A percentile compares a stretch with the other conserved stretches of the same genome.
Conservation (phyloP, 64 coral and sea anemone species). For the Pachyseris speciosa region DNA sequence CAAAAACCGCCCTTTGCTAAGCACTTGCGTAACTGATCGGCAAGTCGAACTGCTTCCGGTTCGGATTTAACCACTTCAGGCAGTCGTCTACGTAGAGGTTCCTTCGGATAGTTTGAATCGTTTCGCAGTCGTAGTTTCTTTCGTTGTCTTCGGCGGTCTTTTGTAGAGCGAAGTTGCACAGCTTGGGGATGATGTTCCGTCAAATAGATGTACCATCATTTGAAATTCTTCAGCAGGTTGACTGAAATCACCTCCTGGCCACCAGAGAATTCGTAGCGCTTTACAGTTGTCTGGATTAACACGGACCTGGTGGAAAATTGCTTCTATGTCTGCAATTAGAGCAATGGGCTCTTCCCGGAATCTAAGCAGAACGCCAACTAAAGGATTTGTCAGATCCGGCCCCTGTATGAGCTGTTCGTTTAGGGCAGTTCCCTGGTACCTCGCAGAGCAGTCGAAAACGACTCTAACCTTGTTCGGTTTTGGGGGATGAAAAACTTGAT, state of each 20-base stretch:
- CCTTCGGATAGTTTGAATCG: neutral
- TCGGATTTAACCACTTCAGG: neutral
- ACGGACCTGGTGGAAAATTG: neutral
- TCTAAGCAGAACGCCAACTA: neutral
- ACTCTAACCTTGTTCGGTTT: neutral
- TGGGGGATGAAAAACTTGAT: slow-evolving; percentile 25
- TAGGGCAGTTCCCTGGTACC: neutral
- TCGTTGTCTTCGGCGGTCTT: too few species aligned
- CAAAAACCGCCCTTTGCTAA: neutral
- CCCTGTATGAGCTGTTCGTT: too few species aligned
- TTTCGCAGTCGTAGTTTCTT: too few species aligned
- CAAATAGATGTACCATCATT: slow-evolving; percentile 11
- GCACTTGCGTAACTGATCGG: neutral
- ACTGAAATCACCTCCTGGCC: neutral
- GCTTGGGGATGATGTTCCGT: neutral
- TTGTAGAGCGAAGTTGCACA: neutral
- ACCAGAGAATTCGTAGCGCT: neutral
- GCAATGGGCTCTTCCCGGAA: neutral
- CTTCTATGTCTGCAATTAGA: neutral
- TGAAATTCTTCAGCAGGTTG: neutral
- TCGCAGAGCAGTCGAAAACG: too few species aligned
- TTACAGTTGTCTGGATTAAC: neutral
- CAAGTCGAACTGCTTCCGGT: neutral
- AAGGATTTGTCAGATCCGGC: slow-evolving; percentile 9
- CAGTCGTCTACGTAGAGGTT: slow-evolving; percentile 43